Conservation (phyloP, 2,113 vertebrate species). For the Anser cygnoides region DNA sequence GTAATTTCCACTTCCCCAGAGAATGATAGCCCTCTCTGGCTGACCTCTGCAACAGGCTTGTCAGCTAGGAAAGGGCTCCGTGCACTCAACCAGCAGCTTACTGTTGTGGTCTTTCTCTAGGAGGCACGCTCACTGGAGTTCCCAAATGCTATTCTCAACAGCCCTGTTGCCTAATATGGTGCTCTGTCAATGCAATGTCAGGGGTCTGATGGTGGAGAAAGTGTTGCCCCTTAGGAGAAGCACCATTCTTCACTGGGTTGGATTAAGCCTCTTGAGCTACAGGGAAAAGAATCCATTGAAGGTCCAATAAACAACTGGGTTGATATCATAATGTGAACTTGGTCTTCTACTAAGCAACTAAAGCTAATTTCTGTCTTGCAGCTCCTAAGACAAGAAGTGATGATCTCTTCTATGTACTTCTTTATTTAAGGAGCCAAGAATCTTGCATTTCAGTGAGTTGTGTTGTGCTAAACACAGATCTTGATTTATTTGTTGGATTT, state of each 20-base stretch:
- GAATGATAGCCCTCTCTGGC: slow-evolving; percentile 63
- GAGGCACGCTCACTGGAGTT: slow-evolving; percentile 26
- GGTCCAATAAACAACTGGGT: neutral
- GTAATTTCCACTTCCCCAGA: slow-evolving; percentile 52
- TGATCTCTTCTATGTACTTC: neutral
- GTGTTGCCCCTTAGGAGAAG: neutral
- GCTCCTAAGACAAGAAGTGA: neutral
- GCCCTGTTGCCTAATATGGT: slow-evolving; percentile 57
- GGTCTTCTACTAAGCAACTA: neutral
- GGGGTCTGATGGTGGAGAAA: neutral
- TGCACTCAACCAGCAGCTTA: neutral
- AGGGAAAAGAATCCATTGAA: neutral
- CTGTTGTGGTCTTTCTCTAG: slow-evolving; percentile 10
- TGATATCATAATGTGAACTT: neutral
- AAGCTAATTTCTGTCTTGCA: neutral
- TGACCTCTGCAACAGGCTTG: slow-evolving; percentile 44
- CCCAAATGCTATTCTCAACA: slow-evolving; percentile 48
- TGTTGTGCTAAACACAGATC: neutral
- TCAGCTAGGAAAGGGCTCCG: slow-evolving; percentile 43
- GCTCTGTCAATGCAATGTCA: neutral
- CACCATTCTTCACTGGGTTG: neutral
- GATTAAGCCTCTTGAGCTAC: neutral
- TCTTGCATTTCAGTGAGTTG: neutral
- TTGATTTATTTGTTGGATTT: neutral
- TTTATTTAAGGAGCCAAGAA: neutral